Evolutionary conservation across 92 coral and sea anemone genomes (phyloP).

Genomic region (Zoanthus solanderi): DNA sequence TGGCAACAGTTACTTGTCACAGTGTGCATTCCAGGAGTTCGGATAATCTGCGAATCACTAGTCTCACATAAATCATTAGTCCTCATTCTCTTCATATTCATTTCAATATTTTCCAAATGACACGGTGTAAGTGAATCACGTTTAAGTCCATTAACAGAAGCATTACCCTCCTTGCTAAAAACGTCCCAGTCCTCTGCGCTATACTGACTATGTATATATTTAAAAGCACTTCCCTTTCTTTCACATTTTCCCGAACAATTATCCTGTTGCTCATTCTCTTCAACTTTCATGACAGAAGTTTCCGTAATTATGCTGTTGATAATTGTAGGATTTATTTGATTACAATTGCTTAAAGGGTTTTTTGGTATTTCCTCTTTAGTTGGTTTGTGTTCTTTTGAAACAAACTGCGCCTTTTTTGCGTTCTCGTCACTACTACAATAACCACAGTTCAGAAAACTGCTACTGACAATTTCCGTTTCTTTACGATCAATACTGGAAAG

Average conservation of each 20-base stretch:
- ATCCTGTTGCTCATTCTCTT: constrained; percentile 6
- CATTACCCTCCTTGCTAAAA: constrained; percentile 34
- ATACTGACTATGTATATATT: constrained; percentile 67
- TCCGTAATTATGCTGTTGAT: background rate
- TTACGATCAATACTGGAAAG: background rate
- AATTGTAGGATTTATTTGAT: background rate
- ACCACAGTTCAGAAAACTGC: constrained; percentile 19
- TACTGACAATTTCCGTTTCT: constrained; percentile 1
- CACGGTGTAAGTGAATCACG: constrained; percentile 65
- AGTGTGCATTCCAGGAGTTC: constrained; percentile 64
- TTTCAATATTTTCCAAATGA: constrained; percentile 76
- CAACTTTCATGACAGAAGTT: background rate
- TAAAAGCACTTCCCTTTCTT: constrained; percentile 77
- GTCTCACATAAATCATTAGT: constrained; percentile 61
- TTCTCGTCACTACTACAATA: constrained; percentile 33
- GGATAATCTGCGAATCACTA: constrained; percentile 63
- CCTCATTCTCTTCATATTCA: constrained; percentile 67
- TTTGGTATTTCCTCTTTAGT: background rate
- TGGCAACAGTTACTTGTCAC: constrained; percentile 97
- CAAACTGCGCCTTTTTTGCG: background rate
- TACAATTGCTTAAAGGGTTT: background rate
- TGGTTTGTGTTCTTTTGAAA: constrained; percentile 9
- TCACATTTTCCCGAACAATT: constrained; percentile 35
- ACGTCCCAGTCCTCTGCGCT: constrained; percentile 65
- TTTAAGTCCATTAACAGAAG: constrained; percentile 41